Conservation (phyloP, 2,888 invertebrate species). For the Asteroscopus sphinx region DNA sequence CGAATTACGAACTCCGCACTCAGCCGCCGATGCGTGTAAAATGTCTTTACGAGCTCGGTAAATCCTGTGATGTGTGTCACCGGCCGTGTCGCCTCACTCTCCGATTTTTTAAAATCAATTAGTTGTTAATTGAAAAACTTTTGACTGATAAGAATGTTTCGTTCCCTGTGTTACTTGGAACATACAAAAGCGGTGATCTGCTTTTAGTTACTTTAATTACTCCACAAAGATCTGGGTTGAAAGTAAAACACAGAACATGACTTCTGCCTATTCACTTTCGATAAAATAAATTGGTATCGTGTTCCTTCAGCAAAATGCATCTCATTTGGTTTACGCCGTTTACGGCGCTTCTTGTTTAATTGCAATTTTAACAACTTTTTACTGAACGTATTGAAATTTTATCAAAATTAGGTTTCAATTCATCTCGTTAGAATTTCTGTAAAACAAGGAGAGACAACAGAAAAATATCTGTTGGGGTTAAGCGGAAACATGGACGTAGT, state of each 20-base stretch:
- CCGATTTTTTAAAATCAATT: slow-evolving; percentile 80
- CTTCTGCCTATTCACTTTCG: too few species aligned
- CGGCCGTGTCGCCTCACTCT: slow-evolving; percentile 53
- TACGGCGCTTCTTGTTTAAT: too few species aligned
- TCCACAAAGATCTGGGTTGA: slow-evolving; percentile 2
- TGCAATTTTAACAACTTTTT: too few species aligned
- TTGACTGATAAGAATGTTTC: slow-evolving; percentile 60
- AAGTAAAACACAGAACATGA: background rate
- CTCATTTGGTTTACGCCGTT: too few species aligned
- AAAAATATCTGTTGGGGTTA: too few species aligned
- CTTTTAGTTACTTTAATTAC: slow-evolving; percentile 7
- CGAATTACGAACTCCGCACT: slow-evolving; percentile 83
- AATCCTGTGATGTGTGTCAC: slow-evolving; percentile 74
- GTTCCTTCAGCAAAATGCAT: too few species aligned
- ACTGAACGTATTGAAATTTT: too few species aligned
- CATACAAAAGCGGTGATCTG: slow-evolving; percentile 64
- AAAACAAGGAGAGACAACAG: too few species aligned
- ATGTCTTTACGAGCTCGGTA: slow-evolving; percentile 81
- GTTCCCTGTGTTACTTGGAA: slow-evolving; percentile 63
- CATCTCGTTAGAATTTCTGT: too few species aligned
- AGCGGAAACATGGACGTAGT: too few species aligned
- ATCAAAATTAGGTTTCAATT: too few species aligned
- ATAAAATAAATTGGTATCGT: too few species aligned
- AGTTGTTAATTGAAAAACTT: slow-evolving; percentile 86
- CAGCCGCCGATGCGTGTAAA: slow-evolving; percentile 85